These are phyloP conservation scores for Druceiella hillmani DNA, from an alignment of 2,888 invertebrate species.

Conservation along the genomic window DNA sequence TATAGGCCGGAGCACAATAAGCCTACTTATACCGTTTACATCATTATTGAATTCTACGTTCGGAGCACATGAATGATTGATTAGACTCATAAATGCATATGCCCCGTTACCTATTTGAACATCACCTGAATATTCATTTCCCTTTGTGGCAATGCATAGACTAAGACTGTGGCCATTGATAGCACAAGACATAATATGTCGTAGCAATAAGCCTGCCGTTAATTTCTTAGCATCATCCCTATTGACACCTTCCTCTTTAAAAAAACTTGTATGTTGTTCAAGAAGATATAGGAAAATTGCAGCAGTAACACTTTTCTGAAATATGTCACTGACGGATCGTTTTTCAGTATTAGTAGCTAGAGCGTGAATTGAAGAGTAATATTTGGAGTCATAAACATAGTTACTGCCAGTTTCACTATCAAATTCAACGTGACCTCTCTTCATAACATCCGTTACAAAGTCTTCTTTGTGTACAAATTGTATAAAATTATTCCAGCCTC, in stretches of 20 bases:
- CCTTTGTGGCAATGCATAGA: constrained; percentile 41
- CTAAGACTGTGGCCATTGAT: constrained; percentile 82
- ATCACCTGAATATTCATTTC: constrained; percentile 37
- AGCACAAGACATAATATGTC: constrained; percentile 75
- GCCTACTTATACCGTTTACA: constrained; percentile 45
- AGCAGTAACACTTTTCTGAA: constrained; percentile 61
- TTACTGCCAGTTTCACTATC: constrained; percentile 22
- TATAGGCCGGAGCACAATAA: constrained; percentile 59
- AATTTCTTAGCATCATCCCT: constrained; percentile 32
- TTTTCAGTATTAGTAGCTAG: constrained; percentile 63
- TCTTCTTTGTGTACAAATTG: constrained; percentile 33
- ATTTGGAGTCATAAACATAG: constrained; percentile 43
- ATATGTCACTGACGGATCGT: constrained; percentile 63
- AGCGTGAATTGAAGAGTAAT: constrained; percentile 57
- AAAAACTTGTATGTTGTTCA: constrained; percentile 52
- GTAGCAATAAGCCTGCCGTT: constrained; percentile 60
- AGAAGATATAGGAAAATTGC: constrained; percentile 59
- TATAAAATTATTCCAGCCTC: constrained; percentile 32
- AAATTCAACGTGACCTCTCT: constrained; percentile 35
- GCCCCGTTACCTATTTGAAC: constrained; percentile 58
- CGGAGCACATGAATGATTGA: constrained; percentile 87
- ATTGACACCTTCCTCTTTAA: constrained; percentile 35
- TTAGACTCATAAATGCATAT: constrained; percentile 70
- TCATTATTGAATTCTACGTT: constrained; percentile 62
- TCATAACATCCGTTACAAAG: constrained; percentile 34